These are phyloP conservation scores for Manis javanica DNA, from an alignment of 2,797 vertebrate species.

Conservation along the genomic window DNA sequence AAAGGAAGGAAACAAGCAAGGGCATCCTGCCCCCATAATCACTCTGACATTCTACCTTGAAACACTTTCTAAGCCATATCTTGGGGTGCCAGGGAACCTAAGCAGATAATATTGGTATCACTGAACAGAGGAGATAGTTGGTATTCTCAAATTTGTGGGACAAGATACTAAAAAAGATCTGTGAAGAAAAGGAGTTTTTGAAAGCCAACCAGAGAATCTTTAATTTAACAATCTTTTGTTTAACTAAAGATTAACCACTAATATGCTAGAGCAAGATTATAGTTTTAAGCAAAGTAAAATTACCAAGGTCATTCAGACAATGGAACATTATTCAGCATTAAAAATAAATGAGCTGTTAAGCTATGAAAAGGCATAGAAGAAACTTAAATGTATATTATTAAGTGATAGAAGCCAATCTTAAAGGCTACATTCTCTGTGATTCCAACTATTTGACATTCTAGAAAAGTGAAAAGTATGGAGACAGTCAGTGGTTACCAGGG, in stretches of 20 bases:
- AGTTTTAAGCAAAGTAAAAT: not conserved
- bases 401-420: not conserved
- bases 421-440: not conserved
- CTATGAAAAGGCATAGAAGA: not conserved
- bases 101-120: not conserved
- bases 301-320: not conserved
- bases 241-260: not conserved
- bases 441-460: not conserved
- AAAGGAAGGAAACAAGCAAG: not conserved
- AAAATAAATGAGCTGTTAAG: not conserved
- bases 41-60: not conserved
- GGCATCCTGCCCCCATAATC: not conserved
- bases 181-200: not conserved
- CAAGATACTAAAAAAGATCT: not conserved
- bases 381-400: not conserved
- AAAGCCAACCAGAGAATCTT: not conserved
- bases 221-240: not conserved
- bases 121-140: not conserved
- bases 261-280: not conserved
- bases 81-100: too few species aligned
- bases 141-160: not conserved
- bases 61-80: not conserved
- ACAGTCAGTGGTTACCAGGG: not conserved
- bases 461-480: not conserved
- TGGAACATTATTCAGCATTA: not conserved